phyloP scores from a whole-genome alignment of 2,797 vertebrate species.

The Leptatherina wallacei region DNA sequence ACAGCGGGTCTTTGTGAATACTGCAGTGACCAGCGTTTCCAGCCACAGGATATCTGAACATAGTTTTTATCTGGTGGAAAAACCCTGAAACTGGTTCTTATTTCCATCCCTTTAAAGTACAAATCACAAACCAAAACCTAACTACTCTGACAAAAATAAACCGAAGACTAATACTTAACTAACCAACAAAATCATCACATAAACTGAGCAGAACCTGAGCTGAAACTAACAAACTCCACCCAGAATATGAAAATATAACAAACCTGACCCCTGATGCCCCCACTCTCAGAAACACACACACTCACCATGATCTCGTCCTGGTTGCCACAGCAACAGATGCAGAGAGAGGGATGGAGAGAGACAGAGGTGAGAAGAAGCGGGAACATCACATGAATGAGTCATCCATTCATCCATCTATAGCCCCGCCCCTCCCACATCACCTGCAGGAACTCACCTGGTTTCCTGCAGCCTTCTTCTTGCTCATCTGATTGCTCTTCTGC shows the following conservation, averaged over 20 bases:
- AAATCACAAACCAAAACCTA: too few relatives aligned
- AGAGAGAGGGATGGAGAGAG: slow-evolving; percentile 68
- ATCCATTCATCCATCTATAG: neutral
- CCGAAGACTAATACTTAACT: too few relatives aligned
- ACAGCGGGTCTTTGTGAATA: too few relatives aligned
- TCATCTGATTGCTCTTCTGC: slow-evolving; percentile 94
- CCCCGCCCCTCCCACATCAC: neutral
- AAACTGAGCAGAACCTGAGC: neutral
- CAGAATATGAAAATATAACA: too few relatives aligned
- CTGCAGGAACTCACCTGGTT: slow-evolving; percentile 87
- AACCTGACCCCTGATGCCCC: neutral
- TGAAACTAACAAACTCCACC: neutral
- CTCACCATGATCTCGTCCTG: slow-evolving; percentile 99
- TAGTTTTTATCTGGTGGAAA: too few relatives aligned
- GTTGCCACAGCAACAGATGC: slow-evolving; percentile 87
- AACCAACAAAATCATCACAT: neutral
- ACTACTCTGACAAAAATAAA: neutral
- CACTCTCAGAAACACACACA: slow-evolving; percentile 47
- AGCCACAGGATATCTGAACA: too few relatives aligned
- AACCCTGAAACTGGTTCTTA: too few relatives aligned
- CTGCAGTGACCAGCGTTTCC: too few relatives aligned
- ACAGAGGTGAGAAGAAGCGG: slow-evolving; percentile 1
- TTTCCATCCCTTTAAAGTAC: too few relatives aligned
- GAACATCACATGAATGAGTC: slow-evolving; percentile 10
- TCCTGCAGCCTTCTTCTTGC: slow-evolving; percentile 92